Evolutionary conservation across 92 coral and sea anemone species (phyloP), one percentile per base, ranked within the genome.

Genomic region (Zoanthus sociatus): DNA sequence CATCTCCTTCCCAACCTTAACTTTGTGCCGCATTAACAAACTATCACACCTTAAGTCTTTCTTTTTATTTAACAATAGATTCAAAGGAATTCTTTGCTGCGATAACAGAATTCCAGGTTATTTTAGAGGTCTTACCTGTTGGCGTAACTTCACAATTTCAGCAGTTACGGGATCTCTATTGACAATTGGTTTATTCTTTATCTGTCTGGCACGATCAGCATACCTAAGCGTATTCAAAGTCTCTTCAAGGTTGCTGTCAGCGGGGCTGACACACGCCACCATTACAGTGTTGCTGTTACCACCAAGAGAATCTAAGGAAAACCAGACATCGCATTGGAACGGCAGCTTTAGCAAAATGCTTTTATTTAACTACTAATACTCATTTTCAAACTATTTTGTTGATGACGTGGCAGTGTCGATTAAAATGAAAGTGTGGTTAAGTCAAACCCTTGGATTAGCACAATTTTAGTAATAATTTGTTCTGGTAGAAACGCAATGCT

Each of bases 211-310:
- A 7, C 99, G 94, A 83, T 96, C 98, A 14, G 99, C 99, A 72
- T 96, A 96, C 46, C 96, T 81, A 16, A 96, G 87, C 2, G 99
- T 96, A 82, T 96, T 96, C 3, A 92, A 87, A 0, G 99, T 96
- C 58, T 96, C 99, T 33, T 95, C 98, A 9, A 93, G 92, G 89
- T 94, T 92, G 45, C 95, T 96, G 81, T 96, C 99, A 1, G 99
- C 98, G 2, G 99, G 99, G 53, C 98, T 95, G 0, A 96, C 98
- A 71, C 99, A 96, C 1, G 99, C 99, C 1, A 96, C 74, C 99
- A 96, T 96, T 31, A 93, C 76, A 0, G 99, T 96, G 73, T 95
- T 96, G 60, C 99, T 96, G 92, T 96, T 96, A 7, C 99, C 99
- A 21, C 99, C 99, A 60, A 96, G 94, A 21, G 99, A 96, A 77